Conservation (phyloP, 2,888 invertebrate species). For the Unio delphinus region DNA sequence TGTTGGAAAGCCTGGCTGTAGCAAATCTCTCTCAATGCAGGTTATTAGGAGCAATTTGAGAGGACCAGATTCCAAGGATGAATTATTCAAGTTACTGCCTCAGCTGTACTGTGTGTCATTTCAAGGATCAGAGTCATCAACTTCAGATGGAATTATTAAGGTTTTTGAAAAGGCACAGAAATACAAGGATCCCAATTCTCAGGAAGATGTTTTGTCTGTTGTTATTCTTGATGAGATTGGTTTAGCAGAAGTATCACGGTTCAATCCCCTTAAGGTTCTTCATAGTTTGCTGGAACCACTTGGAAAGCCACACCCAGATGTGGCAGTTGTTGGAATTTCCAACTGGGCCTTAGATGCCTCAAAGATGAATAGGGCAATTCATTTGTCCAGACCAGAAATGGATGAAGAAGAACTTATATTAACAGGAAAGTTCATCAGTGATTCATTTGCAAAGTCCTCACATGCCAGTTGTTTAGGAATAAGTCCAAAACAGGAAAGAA, state of each 20-base stretch:
- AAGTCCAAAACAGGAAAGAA: not conserved
- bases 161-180: slow-evolving; percentile 25
- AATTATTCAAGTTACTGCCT: too few species aligned
- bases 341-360: slow-evolving; percentile 37
- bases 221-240: slow-evolving; percentile 39
- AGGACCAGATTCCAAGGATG: too few species aligned
- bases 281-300: slow-evolving; percentile 28
- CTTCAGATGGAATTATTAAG: slow-evolving; percentile 33
- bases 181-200: slow-evolving; percentile 4
- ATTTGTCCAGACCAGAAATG: slow-evolving; percentile 24
- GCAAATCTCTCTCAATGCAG: slow-evolving; percentile 26
- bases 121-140: slow-evolving; percentile 23
- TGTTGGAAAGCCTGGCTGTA: slow-evolving; percentile 29
- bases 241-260: slow-evolving; percentile 29
- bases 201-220: slow-evolving; percentile 22
- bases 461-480: not conserved
- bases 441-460: not conserved
- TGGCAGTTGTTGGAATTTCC: slow-evolving; percentile 27
- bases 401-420: slow-evolving; percentile 14
- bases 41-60: slow-evolving; percentile 1
- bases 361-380: slow-evolving; percentile 42
- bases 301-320: slow-evolving; percentile 10
- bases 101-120: too few species aligned
- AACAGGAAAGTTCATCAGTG: slow-evolving; percentile 14
- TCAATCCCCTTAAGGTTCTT: slow-evolving; percentile 38